Base-by-base conservation (phyloP, 2,113 vertebrate genomes). In the Trichechus manatus region DNA sequence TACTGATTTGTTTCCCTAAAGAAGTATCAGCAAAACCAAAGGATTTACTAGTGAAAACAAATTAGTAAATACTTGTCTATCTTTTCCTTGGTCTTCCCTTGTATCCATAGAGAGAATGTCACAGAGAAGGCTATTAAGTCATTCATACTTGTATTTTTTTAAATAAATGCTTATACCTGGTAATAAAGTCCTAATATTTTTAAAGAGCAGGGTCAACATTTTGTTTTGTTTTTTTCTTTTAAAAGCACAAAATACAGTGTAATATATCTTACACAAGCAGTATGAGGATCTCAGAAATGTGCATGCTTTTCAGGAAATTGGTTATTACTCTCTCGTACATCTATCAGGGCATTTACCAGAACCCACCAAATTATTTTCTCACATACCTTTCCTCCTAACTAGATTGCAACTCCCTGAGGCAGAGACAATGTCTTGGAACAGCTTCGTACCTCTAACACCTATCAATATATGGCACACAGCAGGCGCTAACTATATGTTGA, bases 331-430 rank as follows among this genome's bases (percentile, higher is more conserved):
- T 36, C 63, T 22, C 50, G 31, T 42, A 53, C 6, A 64, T 64
- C 22, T 87, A 90, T 44, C 75, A 83, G 56, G 75, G 42, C n/a
- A 92, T 92, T 66, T 95, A 88, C 31, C 36, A 82, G 22, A 96
- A 91, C 33, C 36, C 31, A 94, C 75, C 59, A 75, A 77, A 80
- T 72, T 72, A 53, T 63, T 68, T 75, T 83, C 47, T 44, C 68
- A 68, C 44, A 9, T 22, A 68, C 33, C 56, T 68, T 53, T 61
- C 83, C 79, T 93, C 39, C 33, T 63, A 68, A 77, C 19, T 70
- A 79, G 33, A 81, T 61, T 31, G 61, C 36, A 68, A 82, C 68
- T 87, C 61, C 33, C 59, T 47, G 20, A 63, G 11, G 83, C 42
- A 84, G 27, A 88, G n/a, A 85, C 20, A 31, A 53, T 39, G 44